phyloP scores from a whole-genome alignment of 2,888 invertebrate species.

The Leptinotarsa peninsularis region DNA sequence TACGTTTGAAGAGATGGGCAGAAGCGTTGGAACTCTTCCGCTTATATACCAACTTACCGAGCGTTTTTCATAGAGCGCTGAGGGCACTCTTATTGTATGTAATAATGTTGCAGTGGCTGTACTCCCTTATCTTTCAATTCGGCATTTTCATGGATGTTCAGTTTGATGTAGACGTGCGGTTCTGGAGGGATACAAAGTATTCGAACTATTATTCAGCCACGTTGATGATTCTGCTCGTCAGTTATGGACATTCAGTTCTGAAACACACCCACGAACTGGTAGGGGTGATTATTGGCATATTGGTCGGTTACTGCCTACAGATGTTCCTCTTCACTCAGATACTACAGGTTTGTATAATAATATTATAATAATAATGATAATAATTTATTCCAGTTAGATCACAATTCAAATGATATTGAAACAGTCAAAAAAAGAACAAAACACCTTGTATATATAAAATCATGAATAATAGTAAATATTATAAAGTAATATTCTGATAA shows the following conservation, averaged over 20 bases:
- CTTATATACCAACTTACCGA: constrained; percentile 24
- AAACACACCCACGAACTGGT: background rate
- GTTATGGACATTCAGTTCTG: background rate
- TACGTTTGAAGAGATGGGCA: constrained; percentile 25
- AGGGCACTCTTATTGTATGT: constrained; percentile 22
- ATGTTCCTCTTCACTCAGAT: constrained; percentile 45
- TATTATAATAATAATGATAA: background rate
- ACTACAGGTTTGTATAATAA: constrained; percentile 41
- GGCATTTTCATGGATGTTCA: background rate
- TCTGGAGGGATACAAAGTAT: background rate
- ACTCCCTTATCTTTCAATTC: background rate
- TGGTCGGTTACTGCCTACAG: constrained; percentile 22
- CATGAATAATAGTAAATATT: too few species aligned
- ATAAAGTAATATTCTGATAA: too few species aligned
- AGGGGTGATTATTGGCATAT: constrained; percentile 19
- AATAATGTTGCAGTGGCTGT: constrained; percentile 24
- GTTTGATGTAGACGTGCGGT: background rate
- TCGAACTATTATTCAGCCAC: background rate
- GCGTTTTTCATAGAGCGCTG: constrained; percentile 14
- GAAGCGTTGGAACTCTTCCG: constrained; percentile 22
- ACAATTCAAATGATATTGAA: too few species aligned
- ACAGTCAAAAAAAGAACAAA: too few species aligned
- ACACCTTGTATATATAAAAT: too few species aligned
- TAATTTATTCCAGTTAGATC: too few species aligned
- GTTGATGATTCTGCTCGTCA: constrained; percentile 13